These are phyloP conservation scores for Coenonympha glycerion DNA, from an alignment of 2,888 invertebrate species.

Conservation along the genomic window DNA sequence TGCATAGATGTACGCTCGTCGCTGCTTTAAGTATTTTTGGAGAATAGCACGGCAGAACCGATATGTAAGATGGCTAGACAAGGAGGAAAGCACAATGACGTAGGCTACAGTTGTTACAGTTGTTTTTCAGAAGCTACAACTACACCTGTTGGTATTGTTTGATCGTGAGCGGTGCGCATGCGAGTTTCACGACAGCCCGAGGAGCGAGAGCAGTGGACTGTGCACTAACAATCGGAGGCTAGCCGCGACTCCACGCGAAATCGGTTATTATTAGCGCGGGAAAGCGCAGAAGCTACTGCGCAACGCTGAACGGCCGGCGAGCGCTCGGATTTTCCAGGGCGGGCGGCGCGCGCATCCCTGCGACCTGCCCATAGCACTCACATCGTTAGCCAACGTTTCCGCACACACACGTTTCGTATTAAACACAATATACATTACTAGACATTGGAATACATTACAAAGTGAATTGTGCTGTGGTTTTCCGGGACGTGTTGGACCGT, in stretches of 20 bases:
- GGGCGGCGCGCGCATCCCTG: slow-evolving; percentile 65
- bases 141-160: too few relatives aligned
- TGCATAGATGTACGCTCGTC: too few relatives aligned
- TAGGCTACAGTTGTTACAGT: too few relatives aligned
- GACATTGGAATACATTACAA: background rate
- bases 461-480: slow-evolving; percentile 3
- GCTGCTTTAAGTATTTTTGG: too few relatives aligned
- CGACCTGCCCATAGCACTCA: slow-evolving; percentile 10
- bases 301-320: slow-evolving; percentile 18
- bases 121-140: slow-evolving; percentile 20
- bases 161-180: slow-evolving; percentile 50
- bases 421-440: background rate
- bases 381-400: slow-evolving; percentile 1
- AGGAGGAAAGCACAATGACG: too few relatives aligned
- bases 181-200: slow-evolving; percentile 31
- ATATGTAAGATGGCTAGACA: too few relatives aligned
- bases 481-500: background rate
- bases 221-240: slow-evolving; percentile 46
- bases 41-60: too few relatives aligned
- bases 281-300: slow-evolving; percentile 34
- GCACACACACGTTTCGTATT: slow-evolving; percentile 10
- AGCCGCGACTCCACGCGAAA: slow-evolving; percentile 46
- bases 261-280: slow-evolving; percentile 50
- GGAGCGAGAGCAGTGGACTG: slow-evolving; percentile 11
- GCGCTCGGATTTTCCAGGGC: slow-evolving; percentile 40